Percentiles rank a stretch among this genome's conserved stretches.
Evolutionary conservation across 2,888 invertebrate genomes (phyloP).

Genomic region (Drosophila austrosaltans): DNA sequence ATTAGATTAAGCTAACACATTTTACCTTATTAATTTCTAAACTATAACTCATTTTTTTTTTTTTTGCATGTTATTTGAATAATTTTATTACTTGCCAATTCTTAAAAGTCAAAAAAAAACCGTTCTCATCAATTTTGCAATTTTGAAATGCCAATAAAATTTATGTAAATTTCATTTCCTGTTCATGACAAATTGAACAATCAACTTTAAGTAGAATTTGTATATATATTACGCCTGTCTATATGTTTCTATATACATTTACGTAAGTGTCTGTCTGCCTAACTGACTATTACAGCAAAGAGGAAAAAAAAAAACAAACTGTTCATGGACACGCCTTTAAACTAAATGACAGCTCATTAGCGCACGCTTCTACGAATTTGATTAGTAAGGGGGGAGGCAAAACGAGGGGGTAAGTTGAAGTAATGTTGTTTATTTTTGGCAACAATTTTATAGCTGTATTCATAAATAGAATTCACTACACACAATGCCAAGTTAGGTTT

Average conservation of each 20-base stretch:
- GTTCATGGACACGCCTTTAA: slow-evolving; percentile 60
- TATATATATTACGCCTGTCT: not conserved
- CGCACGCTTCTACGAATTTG: slow-evolving; percentile 55
- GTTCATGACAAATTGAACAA: slow-evolving; percentile 43
- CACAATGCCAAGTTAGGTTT: slow-evolving; percentile 1
- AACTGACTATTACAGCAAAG: not conserved
- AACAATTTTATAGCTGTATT: slow-evolving; percentile 59
- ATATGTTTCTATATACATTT: not conserved
- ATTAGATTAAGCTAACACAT: too few relatives aligned
- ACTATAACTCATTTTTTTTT: too few relatives aligned
- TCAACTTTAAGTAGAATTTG: slow-evolving; percentile 10
- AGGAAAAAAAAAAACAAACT: not conserved
- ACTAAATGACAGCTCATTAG: slow-evolving; percentile 68
- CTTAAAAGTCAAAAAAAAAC: not conserved
- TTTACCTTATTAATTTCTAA: too few relatives aligned
- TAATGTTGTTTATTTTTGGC: slow-evolving; percentile 64
- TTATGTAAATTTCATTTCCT: slow-evolving; percentile 40
- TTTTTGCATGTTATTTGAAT: too few relatives aligned
- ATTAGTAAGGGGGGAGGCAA: slow-evolving; percentile 2
- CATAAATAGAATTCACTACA: slow-evolving; percentile 60
- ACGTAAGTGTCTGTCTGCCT: not conserved
- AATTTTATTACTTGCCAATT: not conserved
- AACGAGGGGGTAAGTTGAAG: not conserved
- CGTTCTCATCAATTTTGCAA: not conserved
- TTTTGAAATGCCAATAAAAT: slow-evolving; percentile 6